These are phyloP conservation scores for Perognathus longimembris DNA, from an alignment of 2,113 vertebrate species.

Conservation along the genomic window DNA sequence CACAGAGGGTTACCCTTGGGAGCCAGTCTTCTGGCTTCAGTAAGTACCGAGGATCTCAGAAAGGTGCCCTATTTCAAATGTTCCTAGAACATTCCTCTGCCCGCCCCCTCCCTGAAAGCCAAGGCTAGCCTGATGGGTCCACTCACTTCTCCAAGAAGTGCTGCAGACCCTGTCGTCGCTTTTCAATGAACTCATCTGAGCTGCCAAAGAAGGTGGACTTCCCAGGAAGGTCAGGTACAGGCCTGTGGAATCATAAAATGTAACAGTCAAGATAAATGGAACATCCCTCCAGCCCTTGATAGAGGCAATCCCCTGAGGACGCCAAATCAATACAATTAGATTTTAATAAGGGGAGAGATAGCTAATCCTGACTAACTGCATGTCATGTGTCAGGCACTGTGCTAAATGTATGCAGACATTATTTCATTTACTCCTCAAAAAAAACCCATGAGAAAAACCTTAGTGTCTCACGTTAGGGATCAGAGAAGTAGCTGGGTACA, in stretches of 20 bases:
- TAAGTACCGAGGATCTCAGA: neutral
- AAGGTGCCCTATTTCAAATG: neutral
- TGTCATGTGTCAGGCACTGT: neutral
- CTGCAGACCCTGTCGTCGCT: slow-evolving; percentile 93
- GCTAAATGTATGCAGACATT: neutral
- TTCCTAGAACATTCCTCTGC: too few relatives aligned
- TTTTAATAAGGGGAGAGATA: neutral
- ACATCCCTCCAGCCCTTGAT: neutral
- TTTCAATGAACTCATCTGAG: slow-evolving; percentile 95
- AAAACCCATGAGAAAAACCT: neutral
- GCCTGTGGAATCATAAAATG: slow-evolving; percentile 83
- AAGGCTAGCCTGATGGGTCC: neutral
- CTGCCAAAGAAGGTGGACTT: slow-evolving; percentile 92
- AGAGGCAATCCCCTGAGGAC: neutral
- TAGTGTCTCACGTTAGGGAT: neutral
- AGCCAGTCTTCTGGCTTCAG: neutral
- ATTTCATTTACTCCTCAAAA: neutral
- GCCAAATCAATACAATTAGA: neutral
- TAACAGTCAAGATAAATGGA: neutral
- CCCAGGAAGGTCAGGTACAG: slow-evolving; percentile 94
- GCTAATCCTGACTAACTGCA: neutral
- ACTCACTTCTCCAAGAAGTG: slow-evolving; percentile 94
- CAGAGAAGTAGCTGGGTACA: neutral
- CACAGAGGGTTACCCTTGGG: neutral
- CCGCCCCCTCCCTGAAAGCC: neutral